These are phyloP conservation scores for Apomyelois bistriatella DNA, from an alignment of 2,888 invertebrate species.

Conservation along the genomic window DNA sequence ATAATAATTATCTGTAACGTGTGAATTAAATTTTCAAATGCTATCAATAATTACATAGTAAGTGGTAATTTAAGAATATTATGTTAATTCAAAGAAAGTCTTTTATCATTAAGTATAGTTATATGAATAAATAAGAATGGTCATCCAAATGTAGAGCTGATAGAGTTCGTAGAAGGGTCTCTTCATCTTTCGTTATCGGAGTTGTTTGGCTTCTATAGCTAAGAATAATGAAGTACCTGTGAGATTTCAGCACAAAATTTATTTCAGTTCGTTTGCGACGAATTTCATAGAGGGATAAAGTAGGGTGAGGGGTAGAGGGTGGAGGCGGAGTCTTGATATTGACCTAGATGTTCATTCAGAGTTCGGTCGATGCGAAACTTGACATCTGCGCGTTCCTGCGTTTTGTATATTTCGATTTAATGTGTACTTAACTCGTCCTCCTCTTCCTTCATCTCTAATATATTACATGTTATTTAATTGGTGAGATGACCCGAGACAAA, in stretches of 20 bases:
- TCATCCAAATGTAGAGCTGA: too few species aligned
- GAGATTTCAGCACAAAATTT: slow-evolving; percentile 45
- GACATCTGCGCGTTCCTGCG: slow-evolving; percentile 78
- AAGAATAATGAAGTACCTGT: slow-evolving; percentile 6
- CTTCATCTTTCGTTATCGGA: too few species aligned
- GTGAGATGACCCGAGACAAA: background rate
- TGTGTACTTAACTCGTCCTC: slow-evolving; percentile 48
- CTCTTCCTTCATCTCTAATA: slow-evolving; percentile 44
- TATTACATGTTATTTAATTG: slow-evolving; percentile 19
- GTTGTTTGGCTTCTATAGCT: background rate
- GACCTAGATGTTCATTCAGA: slow-evolving; percentile 80
- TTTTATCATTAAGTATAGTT: too few species aligned
- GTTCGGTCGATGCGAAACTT: slow-evolving; percentile 80
- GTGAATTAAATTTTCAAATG: too few species aligned
- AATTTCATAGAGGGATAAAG: slow-evolving; percentile 50
- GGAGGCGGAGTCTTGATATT: slow-evolving; percentile 73
- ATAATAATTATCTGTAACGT: background rate
- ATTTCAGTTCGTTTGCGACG: slow-evolving; percentile 56
- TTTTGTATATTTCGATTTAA: slow-evolving; percentile 67
- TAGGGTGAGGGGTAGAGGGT: slow-evolving; percentile 40
- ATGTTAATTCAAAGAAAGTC: too few species aligned
- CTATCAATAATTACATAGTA: background rate
- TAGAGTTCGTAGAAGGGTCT: too few species aligned
- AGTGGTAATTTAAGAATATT: background rate
- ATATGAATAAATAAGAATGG: too few species aligned